Evolutionary conservation across 2,888 invertebrate genomes (phyloP).

Genomic region (Gastracanthus pulcherrimus): DNA sequence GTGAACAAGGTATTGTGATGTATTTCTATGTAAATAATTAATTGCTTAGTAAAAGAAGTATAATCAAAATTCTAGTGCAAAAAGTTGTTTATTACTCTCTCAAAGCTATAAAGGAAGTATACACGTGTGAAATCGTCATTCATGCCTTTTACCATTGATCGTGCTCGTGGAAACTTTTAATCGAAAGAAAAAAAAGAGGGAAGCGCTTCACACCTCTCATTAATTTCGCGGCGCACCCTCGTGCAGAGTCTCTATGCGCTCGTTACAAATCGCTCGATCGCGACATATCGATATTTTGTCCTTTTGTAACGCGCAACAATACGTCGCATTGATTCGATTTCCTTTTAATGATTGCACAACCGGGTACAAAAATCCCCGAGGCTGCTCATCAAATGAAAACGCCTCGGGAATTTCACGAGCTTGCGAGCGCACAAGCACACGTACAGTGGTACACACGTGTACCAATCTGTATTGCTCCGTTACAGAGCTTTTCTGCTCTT

Average conservation of each 20-base stretch:
- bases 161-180: background rate
- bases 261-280: slow-evolving; percentile 7
- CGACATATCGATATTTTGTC: slow-evolving; percentile 11
- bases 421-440: background rate
- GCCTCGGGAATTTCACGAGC: slow-evolving; percentile 17
- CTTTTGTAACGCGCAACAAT: slow-evolving; percentile 43
- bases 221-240: background rate
- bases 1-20: too few species aligned
- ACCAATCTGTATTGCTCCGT: too few species aligned
- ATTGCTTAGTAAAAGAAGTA: too few species aligned
- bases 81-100: too few species aligned
- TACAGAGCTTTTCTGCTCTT: background rate
- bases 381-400: slow-evolving; percentile 35
- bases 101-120: too few species aligned
- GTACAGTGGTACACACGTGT: background rate
- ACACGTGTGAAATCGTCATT: too few species aligned
- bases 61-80: too few species aligned
- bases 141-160: too few species aligned
- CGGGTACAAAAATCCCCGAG: slow-evolving; percentile 9
- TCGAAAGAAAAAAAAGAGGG: background rate
- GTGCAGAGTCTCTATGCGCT: background rate
- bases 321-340: slow-evolving; percentile 38
- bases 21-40: too few species aligned
- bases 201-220: background rate
- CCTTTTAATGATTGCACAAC: slow-evolving; percentile 38